phyloP scores from a whole-genome alignment of 1,140 invertebrate species.

The Bombyx mandarina region DNA sequence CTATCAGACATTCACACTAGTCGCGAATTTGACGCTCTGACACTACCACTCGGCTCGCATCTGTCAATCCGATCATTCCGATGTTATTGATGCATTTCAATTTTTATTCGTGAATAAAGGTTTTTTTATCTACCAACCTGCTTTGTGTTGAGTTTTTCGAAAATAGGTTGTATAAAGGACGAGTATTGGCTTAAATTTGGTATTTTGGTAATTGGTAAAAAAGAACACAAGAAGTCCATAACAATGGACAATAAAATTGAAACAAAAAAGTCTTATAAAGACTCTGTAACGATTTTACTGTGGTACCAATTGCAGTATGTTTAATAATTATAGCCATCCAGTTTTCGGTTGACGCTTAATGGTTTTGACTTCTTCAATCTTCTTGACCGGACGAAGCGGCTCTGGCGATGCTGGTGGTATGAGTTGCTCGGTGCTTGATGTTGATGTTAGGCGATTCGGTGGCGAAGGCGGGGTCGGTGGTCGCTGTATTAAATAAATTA shows the following conservation, averaged over 20 bases:
- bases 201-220: too few relatives aligned
- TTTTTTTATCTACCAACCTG: too few relatives aligned
- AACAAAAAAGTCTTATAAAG: too few relatives aligned
- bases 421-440: constrained; percentile 65
- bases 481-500: background rate
- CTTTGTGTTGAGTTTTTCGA: too few relatives aligned
- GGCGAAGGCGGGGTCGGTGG: constrained; percentile 19
- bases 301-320: too few relatives aligned
- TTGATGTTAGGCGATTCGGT: constrained; percentile 29
- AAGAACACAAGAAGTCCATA: too few relatives aligned
- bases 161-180: too few relatives aligned
- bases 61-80: background rate
- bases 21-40: constrained; percentile 50
- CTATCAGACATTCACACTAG: constrained; percentile 49
- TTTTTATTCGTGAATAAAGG: too few relatives aligned
- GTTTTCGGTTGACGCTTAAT: constrained; percentile 69
- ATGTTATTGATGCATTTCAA: constrained; percentile 2
- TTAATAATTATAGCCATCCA: constrained; percentile 63
- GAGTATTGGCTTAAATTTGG: too few relatives aligned
- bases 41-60: constrained; percentile 31
- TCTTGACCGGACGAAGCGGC: constrained; percentile 38
- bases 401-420: constrained; percentile 50
- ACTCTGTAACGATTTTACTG: too few relatives aligned
- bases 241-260: too few relatives aligned
- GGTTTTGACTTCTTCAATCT: constrained; percentile 66